phyloP scores from a whole-genome alignment of 2,113 vertebrate species.

The Hippotragus niger region DNA sequence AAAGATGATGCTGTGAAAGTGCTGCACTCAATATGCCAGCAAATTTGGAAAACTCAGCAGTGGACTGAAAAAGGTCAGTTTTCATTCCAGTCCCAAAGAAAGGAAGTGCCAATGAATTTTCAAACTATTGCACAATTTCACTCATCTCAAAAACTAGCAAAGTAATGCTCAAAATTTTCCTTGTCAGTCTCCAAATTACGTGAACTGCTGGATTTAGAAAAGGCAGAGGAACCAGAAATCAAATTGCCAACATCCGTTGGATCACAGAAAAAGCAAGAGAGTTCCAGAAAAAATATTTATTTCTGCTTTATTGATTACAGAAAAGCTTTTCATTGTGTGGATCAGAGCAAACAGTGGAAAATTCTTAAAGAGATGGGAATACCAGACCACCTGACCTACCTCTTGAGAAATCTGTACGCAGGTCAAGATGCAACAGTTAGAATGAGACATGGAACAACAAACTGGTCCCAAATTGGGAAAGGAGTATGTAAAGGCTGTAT shows the following conservation, averaged over 20 bases:
- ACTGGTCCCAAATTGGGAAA: neutral
- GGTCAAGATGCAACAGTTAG: neutral
- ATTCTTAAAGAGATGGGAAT: neutral
- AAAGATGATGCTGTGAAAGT: neutral
- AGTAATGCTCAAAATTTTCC: neutral
- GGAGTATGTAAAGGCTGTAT: neutral
- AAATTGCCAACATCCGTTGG: neutral
- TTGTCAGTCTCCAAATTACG: neutral
- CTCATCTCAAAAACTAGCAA: neutral
- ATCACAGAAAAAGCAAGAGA: neutral
- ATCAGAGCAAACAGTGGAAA: neutral
- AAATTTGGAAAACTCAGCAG: neutral
- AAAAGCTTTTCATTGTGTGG: neutral
- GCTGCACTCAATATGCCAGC: neutral
- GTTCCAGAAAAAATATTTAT: neutral
- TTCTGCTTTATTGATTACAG: neutral
- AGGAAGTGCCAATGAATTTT: neutral
- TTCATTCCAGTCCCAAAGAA: neutral
- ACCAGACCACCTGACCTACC: neutral
- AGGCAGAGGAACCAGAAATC: neutral
- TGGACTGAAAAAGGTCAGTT: neutral
- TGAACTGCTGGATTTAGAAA: neutral
- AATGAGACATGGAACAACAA: neutral
- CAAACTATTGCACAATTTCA: neutral
- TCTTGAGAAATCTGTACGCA: neutral